Conservation (phyloP, 92 coral and sea anemone genomes). For the Ricordea florida region DNA sequence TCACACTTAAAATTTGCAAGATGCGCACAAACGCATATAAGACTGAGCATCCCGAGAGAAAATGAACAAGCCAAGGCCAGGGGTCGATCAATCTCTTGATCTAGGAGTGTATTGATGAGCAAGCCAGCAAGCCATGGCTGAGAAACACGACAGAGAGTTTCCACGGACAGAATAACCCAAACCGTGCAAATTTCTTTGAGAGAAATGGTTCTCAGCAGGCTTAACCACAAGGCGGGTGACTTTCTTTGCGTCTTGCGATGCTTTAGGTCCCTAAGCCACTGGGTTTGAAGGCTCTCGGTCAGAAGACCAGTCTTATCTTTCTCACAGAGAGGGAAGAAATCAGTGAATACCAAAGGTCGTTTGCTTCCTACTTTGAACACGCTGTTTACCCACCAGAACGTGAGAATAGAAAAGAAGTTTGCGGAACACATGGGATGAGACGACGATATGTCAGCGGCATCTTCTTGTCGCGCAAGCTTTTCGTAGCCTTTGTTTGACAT, state of each 20-base stretch:
- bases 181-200: background rate
- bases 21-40: no score
- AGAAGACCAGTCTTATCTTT: background rate
- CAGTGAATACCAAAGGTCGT: background rate
- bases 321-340: background rate
- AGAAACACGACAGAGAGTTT: background rate
- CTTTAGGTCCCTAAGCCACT: background rate
- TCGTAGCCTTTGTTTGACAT: background rate
- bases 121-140: no score
- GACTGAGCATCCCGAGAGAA: no score
- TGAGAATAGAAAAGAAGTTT: background rate
- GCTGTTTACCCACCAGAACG: background rate
- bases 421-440: background rate
- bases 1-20: no score
- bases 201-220: background rate
- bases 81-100: no score
- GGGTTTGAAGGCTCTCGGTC: background rate
- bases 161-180: background rate
- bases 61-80: no score
- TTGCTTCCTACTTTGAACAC: background rate
- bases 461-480: background rate
- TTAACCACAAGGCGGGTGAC: background rate
- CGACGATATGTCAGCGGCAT: background rate
- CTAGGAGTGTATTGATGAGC: no score
- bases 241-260: background rate